These are phyloP conservation scores for Amniataba percoides DNA, from an alignment of 2,797 vertebrate species.

Conservation along the genomic window DNA sequence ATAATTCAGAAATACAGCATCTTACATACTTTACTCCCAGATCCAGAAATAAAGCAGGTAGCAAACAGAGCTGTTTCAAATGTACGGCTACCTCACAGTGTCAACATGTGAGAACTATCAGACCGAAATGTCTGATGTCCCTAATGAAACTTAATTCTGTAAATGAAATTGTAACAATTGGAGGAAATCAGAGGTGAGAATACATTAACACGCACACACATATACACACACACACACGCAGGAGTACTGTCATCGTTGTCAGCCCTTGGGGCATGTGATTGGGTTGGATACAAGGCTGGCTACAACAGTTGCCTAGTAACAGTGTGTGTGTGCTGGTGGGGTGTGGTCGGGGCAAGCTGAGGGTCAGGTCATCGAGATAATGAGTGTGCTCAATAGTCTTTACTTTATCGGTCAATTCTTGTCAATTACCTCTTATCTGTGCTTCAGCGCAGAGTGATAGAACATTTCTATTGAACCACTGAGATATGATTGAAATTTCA, in stretches of 20 bases:
- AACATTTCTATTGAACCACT: slow-evolving; percentile 33
- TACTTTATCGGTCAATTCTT: slow-evolving; percentile 50
- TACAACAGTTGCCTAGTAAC: slow-evolving; percentile 72
- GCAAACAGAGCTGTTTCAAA: not conserved
- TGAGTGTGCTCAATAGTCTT: slow-evolving; percentile 53
- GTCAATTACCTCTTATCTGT: slow-evolving; percentile 52
- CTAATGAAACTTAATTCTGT: not conserved
- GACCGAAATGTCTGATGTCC: slow-evolving; percentile 1
- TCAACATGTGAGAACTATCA: not conserved
- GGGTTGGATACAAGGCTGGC: slow-evolving; percentile 43
- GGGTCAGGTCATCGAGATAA: slow-evolving; percentile 65
- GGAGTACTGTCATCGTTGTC: slow-evolving; percentile 37
- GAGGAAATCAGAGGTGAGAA: slow-evolving; percentile 2
- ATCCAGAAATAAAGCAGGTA: not conserved
- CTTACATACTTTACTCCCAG: not conserved
- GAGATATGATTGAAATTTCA: slow-evolving; percentile 30
- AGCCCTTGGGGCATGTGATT: slow-evolving; percentile 55
- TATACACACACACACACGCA: slow-evolving; percentile 26
- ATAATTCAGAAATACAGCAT: not conserved
- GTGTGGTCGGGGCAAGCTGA: slow-evolving; percentile 36
- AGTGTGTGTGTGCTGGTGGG: slow-evolving; percentile 15
- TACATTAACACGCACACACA: slow-evolving; percentile 11
- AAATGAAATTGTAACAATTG: slow-evolving; percentile 20
- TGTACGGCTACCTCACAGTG: not conserved
- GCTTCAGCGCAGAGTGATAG: slow-evolving; percentile 23